These are phyloP conservation scores for Littorina saxatilis DNA, from an alignment of 1,140 invertebrate species.

Conservation along the genomic window DNA sequence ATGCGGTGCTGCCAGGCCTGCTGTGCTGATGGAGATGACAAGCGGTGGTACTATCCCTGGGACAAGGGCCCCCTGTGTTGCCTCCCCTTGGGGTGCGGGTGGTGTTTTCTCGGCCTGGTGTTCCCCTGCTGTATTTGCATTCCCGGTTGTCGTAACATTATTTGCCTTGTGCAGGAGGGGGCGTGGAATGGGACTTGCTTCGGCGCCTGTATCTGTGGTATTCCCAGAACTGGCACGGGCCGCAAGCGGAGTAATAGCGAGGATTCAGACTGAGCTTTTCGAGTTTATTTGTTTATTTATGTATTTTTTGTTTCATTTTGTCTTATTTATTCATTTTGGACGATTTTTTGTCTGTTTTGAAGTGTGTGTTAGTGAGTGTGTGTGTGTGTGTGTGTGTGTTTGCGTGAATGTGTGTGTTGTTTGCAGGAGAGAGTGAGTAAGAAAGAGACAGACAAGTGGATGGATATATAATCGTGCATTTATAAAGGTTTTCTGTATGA, in stretches of 20 bases:
- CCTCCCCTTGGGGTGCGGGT: constrained; percentile 34
- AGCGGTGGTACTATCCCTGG: constrained; percentile 46
- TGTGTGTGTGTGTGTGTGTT: no score
- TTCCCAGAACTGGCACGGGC: neutral
- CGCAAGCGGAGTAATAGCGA: constrained; percentile 5
- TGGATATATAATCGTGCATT: no score
- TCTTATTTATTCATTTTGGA: no score
- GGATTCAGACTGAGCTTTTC: constrained; percentile 19
- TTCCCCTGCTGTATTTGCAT: constrained; percentile 43
- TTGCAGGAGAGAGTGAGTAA: no score
- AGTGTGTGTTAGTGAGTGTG: no score
- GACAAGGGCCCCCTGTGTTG: constrained; percentile 36
- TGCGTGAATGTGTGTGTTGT: no score
- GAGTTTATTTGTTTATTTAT: no score
- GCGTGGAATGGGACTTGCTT: constrained; percentile 44
- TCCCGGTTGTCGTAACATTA: constrained; percentile 32
- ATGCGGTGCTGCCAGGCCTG: constrained; percentile 13
- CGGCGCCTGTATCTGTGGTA: constrained; percentile 34
- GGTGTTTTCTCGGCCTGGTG: constrained; percentile 36
- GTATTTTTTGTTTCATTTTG: no score
- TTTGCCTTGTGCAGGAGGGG: constrained; percentile 34
- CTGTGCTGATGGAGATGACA: constrained; percentile 35
- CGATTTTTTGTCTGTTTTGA: no score
- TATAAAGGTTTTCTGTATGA: no score
- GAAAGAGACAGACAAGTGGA: no score